Evolutionary conservation across 2,797 vertebrate genomes (phyloP).

Genomic region (Cyclura pinguis): DNA sequence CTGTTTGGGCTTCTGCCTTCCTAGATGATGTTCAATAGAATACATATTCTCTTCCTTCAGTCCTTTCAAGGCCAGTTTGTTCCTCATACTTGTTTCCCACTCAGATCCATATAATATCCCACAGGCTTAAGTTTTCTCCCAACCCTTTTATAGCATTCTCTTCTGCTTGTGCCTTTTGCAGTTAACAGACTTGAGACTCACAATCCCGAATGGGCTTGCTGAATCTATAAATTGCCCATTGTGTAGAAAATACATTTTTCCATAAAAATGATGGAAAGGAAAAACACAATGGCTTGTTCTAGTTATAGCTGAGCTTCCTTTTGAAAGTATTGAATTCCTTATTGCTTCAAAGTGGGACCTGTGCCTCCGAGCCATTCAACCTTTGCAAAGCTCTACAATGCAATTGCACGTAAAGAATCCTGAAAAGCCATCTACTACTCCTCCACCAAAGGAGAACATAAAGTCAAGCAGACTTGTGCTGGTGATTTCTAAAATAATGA

Average conservation of each 20-base stretch:
- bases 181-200: conserved; percentile 53
- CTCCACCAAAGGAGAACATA: not conserved
- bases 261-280: conserved; percentile 61
- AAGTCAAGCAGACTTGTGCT: conserved; percentile 28
- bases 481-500: conserved; percentile 23
- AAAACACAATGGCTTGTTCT: conserved; percentile 60
- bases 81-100: conserved; percentile 22
- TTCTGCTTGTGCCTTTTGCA: conserved; percentile 31
- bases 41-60: too few relatives aligned
- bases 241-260: conserved; percentile 49
- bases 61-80: not conserved
- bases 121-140: not conserved
- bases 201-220: conserved; percentile 52
- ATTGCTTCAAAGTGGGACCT: conserved; percentile 39
- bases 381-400: conserved; percentile 19
- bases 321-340: conserved; percentile 55
- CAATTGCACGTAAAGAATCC: conserved; percentile 40
- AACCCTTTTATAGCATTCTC: conserved; percentile 37
- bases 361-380: conserved; percentile 29
- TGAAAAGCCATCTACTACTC: conserved; percentile 7
- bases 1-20: too few relatives aligned
- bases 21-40: too few relatives aligned
- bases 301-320: conserved; percentile 58
- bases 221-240: conserved; percentile 68
- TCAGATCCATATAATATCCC: conserved; percentile 27